These are phyloP conservation scores for Mus caroli DNA, from an alignment of 2,797 vertebrate genomes.

Conservation along the genomic window DNA sequence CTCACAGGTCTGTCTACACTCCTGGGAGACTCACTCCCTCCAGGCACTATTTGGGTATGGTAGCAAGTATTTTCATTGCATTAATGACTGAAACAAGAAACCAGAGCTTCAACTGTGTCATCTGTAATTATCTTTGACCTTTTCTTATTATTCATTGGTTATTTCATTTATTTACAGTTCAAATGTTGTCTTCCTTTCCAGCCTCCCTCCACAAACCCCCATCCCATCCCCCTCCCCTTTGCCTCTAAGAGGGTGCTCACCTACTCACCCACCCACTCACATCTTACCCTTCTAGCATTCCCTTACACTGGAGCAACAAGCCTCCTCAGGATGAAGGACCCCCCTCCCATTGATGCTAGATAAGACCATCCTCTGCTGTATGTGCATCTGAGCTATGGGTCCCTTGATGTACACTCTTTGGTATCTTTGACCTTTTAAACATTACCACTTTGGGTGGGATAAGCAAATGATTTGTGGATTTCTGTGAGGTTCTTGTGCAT, in stretches of 20 bases:
- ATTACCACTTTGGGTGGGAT: background rate
- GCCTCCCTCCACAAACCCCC: background rate
- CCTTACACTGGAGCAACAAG: background rate
- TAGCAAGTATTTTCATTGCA: background rate
- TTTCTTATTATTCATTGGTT: background rate
- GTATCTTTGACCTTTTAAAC: background rate
- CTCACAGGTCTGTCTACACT: no score
- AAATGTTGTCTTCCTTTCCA: background rate
- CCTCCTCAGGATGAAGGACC: background rate
- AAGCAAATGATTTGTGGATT: background rate
- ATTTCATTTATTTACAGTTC: background rate
- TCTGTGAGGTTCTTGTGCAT: background rate
- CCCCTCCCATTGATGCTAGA: background rate
- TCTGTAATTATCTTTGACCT: background rate
- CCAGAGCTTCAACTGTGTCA: background rate
- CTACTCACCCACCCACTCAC: no score
- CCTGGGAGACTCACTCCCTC: no score
- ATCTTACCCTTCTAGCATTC: background rate
- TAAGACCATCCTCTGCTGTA: background rate
- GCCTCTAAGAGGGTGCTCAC: background rate
- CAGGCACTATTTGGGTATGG: background rate
- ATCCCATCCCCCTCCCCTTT: background rate
- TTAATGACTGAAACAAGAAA: constrained; percentile 1
- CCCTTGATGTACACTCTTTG: background rate
- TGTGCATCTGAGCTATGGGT: background rate